Evolutionary conservation across 2,888 invertebrate species (phyloP).

Genomic region (Halictus ligatus): DNA sequence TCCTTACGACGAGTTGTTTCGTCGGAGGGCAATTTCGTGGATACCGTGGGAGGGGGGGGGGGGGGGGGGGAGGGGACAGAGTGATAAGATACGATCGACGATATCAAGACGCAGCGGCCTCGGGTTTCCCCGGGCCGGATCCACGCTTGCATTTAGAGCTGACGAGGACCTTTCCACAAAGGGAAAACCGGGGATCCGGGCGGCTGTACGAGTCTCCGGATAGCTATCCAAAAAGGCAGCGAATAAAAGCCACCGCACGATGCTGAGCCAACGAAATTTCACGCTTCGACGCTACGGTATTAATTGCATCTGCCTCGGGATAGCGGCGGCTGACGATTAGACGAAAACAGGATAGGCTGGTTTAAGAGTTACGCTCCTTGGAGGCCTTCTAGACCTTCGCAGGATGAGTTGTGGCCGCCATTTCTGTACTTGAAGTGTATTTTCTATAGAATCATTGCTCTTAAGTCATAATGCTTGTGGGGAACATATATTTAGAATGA

Average conservation of each 20-base stretch:
- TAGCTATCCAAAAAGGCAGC: constrained; percentile 10
- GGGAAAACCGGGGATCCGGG: constrained; percentile 16
- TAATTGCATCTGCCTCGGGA: not conserved
- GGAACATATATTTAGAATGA: too few relatives aligned
- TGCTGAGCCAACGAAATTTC: not conserved
- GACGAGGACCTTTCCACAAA: constrained; percentile 19
- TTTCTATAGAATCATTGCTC: not conserved
- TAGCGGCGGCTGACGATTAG: not conserved
- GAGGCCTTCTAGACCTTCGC: not conserved
- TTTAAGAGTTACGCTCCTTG: not conserved
- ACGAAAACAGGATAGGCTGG: not conserved
- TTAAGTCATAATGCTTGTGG: too few relatives aligned
- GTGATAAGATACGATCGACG: constrained; percentile 52
- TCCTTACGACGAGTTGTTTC: constrained; percentile 54
- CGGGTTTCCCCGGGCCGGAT: constrained; percentile 3
- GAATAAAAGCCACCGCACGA: not conserved
- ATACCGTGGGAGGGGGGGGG: constrained; percentile 27
- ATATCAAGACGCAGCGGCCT: constrained; percentile 42
- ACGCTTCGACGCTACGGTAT: constrained; percentile 13
- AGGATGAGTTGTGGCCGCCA: not conserved
- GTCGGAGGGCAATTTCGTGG: constrained; percentile 47
- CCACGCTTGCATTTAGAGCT: constrained; percentile 43
- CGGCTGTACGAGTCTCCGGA: constrained; percentile 43
- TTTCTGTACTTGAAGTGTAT: not conserved
- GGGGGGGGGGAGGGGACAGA: constrained; percentile 27